Conservation (phyloP, 2,888 invertebrate genomes). For the Acrobasis suavella region DNA sequence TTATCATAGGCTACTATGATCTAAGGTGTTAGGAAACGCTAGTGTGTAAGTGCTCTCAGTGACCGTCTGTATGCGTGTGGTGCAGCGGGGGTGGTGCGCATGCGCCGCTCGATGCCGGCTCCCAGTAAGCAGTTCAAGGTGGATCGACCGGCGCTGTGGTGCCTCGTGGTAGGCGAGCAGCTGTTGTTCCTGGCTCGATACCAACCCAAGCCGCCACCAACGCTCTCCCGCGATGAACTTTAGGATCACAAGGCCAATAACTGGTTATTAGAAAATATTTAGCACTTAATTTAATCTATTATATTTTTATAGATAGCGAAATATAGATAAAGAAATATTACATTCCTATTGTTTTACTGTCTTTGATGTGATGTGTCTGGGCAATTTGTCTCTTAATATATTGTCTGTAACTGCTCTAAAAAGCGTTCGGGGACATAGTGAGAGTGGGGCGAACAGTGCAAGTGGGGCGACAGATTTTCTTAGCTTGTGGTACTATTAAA, state of each 20-base stretch:
- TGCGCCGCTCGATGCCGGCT: slow-evolving; percentile 44
- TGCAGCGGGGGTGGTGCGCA: slow-evolving; percentile 50
- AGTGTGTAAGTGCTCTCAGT: slow-evolving; percentile 8
- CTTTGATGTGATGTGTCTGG: neutral
- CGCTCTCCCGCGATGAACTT: slow-evolving; percentile 50
- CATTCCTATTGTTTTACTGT: neutral
- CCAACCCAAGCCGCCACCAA: slow-evolving; percentile 34
- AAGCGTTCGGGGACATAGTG: neutral
- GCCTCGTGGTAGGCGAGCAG: slow-evolving; percentile 43
- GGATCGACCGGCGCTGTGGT: slow-evolving; percentile 64
- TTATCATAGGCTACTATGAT: too few relatives aligned
- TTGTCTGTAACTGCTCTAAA: slow-evolving; percentile 5
- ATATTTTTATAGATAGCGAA: too few relatives aligned
- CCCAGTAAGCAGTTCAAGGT: slow-evolving; percentile 46
- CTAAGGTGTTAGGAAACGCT: neutral
- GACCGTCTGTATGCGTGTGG: slow-evolving; percentile 37
- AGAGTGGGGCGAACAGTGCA: slow-evolving; percentile 8
- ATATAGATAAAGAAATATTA: neutral
- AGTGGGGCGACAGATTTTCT: neutral
- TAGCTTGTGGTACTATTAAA: neutral
- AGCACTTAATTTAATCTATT: neutral
- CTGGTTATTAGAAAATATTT: neutral
- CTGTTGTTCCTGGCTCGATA: slow-evolving; percentile 43
- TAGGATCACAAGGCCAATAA: slow-evolving; percentile 33
- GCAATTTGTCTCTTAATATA: neutral